Conservation (phyloP, 1,140 invertebrate species). For the Cotesia glomerata region DNA sequence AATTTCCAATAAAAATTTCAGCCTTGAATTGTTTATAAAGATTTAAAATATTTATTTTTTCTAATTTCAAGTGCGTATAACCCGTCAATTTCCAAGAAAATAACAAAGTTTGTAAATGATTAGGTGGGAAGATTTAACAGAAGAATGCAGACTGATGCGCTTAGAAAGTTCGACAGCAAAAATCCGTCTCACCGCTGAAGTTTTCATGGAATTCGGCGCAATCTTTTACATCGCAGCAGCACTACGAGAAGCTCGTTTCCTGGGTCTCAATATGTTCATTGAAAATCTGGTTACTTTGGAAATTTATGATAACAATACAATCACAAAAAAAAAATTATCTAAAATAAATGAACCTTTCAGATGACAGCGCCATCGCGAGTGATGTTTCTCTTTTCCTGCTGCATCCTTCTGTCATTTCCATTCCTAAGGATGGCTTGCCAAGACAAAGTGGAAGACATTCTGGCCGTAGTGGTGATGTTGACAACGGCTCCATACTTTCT, state of each 20-base stretch:
- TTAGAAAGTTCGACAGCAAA: conserved; percentile 66
- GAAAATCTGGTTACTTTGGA: conserved; percentile 77
- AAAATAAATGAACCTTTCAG: conserved; percentile 60
- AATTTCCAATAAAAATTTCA: too few species aligned
- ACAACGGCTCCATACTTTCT: conserved; percentile 96
- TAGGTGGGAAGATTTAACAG: conserved; percentile 74
- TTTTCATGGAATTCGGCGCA: conserved; percentile 76
- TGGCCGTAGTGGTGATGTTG: conserved; percentile 92
- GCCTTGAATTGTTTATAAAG: too few species aligned
- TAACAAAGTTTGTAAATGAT: background rate
- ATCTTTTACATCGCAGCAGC: conserved; percentile 83
- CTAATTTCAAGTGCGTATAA: too few species aligned
- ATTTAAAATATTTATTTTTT: too few species aligned
- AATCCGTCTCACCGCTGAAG: conserved; percentile 73
- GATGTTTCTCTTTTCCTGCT: conserved; percentile 92
- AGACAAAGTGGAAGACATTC: conserved; percentile 85
- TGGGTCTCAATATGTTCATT: conserved; percentile 88
- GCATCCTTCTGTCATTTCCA: conserved; percentile 84
- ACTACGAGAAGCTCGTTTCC: conserved; percentile 79
- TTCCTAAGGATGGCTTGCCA: conserved; percentile 83
- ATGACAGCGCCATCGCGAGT: conserved; percentile 88
- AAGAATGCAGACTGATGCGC: conserved; percentile 74
- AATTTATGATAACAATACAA: too few species aligned
- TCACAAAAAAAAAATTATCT: background rate
- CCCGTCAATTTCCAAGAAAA: too few species aligned